Evolutionary conservation across 2,113 vertebrate genomes (phyloP).

Genomic region (Oryzias melastigma): DNA sequence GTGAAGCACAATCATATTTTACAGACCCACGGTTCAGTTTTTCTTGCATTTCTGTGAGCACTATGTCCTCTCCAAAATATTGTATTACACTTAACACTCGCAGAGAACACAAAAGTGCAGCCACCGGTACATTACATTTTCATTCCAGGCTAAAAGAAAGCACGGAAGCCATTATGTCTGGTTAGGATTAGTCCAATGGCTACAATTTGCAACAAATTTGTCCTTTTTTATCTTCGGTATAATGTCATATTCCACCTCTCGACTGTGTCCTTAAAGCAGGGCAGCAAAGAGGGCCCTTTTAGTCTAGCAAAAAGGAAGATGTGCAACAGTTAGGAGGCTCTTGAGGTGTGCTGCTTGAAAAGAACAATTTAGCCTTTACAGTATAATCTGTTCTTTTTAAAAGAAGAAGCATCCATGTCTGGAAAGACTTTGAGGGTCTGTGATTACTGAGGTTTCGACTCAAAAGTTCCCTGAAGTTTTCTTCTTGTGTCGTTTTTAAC

Average conservation of each 20-base stretch:
- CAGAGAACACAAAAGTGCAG: conserved; percentile 34
- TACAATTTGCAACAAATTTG: conserved; percentile 33
- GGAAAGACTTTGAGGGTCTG: conserved; percentile 8
- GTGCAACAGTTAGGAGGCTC: conserved; percentile 57
- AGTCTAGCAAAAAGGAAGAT: conserved; percentile 37
- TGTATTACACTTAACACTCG: conserved; percentile 30
- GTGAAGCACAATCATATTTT: no score
- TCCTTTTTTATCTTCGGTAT: conserved; percentile 31
- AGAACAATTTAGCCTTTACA: conserved; percentile 55
- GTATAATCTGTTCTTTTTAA: conserved; percentile 43
- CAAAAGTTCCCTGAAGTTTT: conserved; percentile 9
- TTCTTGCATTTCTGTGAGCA: conserved; percentile 4
- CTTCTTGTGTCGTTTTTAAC: conserved; percentile 17
- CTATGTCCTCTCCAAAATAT: conserved; percentile 17
- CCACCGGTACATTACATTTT: conserved; percentile 34
- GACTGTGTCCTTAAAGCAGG: conserved; percentile 13
- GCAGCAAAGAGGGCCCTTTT: conserved; percentile 29
- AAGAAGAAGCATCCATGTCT: conserved; percentile 23
- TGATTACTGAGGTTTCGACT: background rate
- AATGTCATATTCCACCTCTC: conserved; percentile 23
- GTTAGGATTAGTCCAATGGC: conserved; percentile 2
- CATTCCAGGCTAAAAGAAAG: conserved; percentile 26
- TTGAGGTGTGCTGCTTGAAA: conserved; percentile 55
- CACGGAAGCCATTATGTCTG: conserved; percentile 7
- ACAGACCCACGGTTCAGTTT: background rate